Conservation (phyloP, 2,797 vertebrate genomes). For the Helicolenus hilgendorfi region DNA sequence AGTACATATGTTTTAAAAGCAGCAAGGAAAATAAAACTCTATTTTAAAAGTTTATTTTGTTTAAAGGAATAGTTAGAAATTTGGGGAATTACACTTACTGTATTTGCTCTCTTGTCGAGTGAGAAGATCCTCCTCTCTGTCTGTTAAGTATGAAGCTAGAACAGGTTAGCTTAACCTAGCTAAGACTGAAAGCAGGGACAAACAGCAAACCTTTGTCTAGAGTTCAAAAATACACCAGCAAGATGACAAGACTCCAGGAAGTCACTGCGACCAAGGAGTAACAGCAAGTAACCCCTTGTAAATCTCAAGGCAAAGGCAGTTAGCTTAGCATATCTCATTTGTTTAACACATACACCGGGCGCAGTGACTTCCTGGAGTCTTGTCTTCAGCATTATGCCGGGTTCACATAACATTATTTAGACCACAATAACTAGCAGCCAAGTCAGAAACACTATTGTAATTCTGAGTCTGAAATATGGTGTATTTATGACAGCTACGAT, state of each 20-base stretch:
- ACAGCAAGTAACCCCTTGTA: not conserved
- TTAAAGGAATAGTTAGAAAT: not conserved
- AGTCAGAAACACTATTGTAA: too few species aligned
- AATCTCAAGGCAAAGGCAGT: not conserved
- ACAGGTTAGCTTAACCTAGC: not conserved
- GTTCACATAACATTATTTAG: not conserved
- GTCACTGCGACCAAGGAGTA: not conserved
- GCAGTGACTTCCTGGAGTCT: not conserved
- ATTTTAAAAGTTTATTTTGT: constrained; percentile 17
- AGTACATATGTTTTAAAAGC: not conserved
- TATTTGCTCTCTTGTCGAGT: not conserved
- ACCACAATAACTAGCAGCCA: not conserved
- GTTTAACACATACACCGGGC: not conserved
- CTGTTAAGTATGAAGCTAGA: not conserved
- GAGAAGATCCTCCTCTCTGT: not conserved
- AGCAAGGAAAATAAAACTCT: not conserved
- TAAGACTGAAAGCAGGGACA: not conserved
- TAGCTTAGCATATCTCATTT: not conserved
- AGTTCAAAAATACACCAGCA: not conserved
- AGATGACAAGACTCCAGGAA: not conserved
- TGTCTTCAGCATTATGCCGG: not conserved
- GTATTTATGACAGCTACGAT: not conserved
- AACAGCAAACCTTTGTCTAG: not conserved
- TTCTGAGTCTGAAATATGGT: not conserved
- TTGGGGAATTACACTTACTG: not conserved